Conservation (phyloP, 2,113 vertebrate species). For the Amblyopsis rosae region DNA sequence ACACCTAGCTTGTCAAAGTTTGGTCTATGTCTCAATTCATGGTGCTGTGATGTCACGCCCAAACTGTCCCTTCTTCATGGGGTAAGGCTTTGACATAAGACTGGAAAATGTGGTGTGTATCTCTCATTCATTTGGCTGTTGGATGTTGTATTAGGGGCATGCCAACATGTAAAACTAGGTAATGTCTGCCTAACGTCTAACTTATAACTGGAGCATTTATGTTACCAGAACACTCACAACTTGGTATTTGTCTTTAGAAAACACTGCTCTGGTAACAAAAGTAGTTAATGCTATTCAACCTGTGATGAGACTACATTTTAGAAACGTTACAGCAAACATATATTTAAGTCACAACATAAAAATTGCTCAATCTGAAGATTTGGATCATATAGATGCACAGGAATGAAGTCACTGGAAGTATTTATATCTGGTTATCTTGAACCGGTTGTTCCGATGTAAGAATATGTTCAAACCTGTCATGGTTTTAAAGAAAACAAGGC, state of each 20-base stretch:
- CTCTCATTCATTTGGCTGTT: constrained; percentile 19
- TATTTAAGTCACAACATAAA: not conserved
- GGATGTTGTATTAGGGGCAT: constrained; percentile 12
- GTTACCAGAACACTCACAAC: not conserved
- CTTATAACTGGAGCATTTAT: constrained; percentile 24
- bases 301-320: constrained; percentile 12
- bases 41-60: constrained; percentile 24
- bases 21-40: constrained; percentile 20
- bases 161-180: constrained; percentile 27
- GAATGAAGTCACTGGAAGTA: constrained; percentile 8
- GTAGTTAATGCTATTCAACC: not conserved
- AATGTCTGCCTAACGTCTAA: constrained; percentile 40
- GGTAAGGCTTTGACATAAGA: constrained; percentile 48
- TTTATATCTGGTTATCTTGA: constrained; percentile 41
- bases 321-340: constrained; percentile 3
- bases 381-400: constrained; percentile 14
- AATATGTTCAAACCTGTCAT: constrained; percentile 42
- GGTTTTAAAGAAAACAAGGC: constrained; percentile 13
- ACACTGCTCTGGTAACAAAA: not conserved
- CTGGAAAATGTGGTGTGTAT: constrained; percentile 52
- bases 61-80: constrained; percentile 26
- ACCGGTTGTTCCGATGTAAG: constrained; percentile 28
- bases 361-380: constrained; percentile 12
- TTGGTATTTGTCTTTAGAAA: constrained; percentile 6
- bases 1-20: constrained; percentile 35